A percentile compares a stretch with the other conserved stretches of the same genome.
phyloP scores from a whole-genome alignment of 1,140 invertebrate species.

The Bombus fervidus region DNA sequence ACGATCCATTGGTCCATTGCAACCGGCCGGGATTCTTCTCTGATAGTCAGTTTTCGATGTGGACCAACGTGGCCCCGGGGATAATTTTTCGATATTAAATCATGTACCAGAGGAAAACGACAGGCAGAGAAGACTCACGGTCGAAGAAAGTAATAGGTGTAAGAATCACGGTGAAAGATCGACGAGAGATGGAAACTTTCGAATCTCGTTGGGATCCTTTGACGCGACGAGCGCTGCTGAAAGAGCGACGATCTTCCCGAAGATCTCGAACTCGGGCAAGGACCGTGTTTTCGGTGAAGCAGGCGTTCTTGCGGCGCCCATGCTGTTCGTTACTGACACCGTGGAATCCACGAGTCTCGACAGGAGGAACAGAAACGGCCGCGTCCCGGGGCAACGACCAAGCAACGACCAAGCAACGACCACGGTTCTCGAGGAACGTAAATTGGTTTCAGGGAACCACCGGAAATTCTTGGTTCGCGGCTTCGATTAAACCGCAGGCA shows the following conservation, averaged over 20 bases:
- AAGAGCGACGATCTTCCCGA: not conserved
- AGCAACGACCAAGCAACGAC: not conserved
- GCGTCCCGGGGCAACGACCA: constrained; percentile 3
- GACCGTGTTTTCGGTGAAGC: not conserved
- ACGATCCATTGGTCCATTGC: constrained; percentile 34
- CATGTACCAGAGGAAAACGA: not conserved
- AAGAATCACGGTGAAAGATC: not conserved
- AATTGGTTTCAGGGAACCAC: constrained; percentile 25
- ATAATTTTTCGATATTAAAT: constrained; percentile 42
- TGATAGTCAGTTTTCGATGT: constrained; percentile 19
- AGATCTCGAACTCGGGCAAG: not conserved
- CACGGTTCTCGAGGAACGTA: constrained; percentile 22
- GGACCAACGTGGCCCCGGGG: not conserved
- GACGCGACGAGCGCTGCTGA: not conserved
- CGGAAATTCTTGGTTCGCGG: constrained; percentile 26
- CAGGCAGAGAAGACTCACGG: too few relatives aligned
- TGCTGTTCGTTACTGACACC: constrained; percentile 15
- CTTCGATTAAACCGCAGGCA: constrained; percentile 8
- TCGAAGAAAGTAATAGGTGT: too few relatives aligned
- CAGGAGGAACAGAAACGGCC: not conserved
- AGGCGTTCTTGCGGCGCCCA: not conserved
- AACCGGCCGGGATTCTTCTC: not conserved
- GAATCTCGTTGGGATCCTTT: not conserved
- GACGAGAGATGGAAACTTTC: not conserved
- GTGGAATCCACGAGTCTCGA: not conserved